Evolutionary conservation across 1,140 invertebrate species (phyloP), one percentile per base, ranked within the genome.

Genomic region (Dinoponera quadriceps): DNA sequence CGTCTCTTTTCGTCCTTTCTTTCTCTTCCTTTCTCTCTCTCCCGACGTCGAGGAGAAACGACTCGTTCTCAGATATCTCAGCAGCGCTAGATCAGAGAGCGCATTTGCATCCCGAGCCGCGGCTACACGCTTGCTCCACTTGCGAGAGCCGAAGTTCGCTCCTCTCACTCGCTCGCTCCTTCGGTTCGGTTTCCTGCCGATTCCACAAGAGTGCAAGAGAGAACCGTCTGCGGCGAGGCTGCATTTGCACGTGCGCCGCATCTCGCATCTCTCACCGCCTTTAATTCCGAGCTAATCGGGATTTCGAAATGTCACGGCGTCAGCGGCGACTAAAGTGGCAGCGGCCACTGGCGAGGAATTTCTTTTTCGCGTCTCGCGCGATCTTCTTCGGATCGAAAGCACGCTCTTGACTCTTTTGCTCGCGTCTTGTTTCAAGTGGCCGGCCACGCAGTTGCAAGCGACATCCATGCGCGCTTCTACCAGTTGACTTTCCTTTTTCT

Each of bases 81-180:
- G 66, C 73, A 55, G 16, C 74, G 74, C 51, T 72, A 73, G 60
- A 80, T 63, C 68, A 25, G 62, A 75, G 71, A 33, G 44, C n/a
- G 77, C 77, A 88, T 88, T 88, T 88, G 85, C 86, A 88, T 88
- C 72, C 75, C 33, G 63, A 27, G 18, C 48, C 13, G 55, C 55
- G 33, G 60, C 22, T 20, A 78, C 75, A 77, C 85, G 82, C 25
- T 68, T 78, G 83, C 82, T 88, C 85, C 72, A 88, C 75, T 88
- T 88, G 82, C 71, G n/a, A 57, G 60, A 55, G 9, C 38, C 55
- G 20, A 66, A 29, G 16, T 62, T 77, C 5, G 29, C 20, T 49
- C 59, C 25, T 9, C 55, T 38, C 55, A 16, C 38, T 77, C 11
- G 29, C 20, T 49, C 59, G 22, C 38, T 27, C 48, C 22, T 71